Base-by-base conservation (phyloP, 2,888 invertebrate genomes). In the Parnassius glacialis region DNA sequence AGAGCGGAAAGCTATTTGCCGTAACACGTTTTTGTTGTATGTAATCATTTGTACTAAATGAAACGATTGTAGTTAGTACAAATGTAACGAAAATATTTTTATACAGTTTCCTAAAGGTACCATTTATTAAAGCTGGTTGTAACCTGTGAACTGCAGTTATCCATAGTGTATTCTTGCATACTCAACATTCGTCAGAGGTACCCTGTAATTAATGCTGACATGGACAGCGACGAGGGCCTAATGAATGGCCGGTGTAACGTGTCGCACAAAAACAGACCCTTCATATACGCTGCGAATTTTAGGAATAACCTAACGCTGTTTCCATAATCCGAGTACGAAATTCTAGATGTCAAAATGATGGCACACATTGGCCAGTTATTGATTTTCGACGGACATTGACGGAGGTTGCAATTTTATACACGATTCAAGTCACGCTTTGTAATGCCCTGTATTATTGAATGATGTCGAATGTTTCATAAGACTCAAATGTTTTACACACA, bases 341-440 rank as follows among this genome's bases (percentile, higher is more conserved):
- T 80, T 83, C 79, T 83, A 84, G 83, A 88, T 87, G 84, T 83
- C 82, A 84, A 87, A 87, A 87, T 87, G 85, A 90, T 86, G 85
- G 80, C 82, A 80, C 80, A 85, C 83, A 87, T 86, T 85, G 83
- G 80, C 69, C 69, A 70, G 75, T 74, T 86, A 88, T 89, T 84
- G 87, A 87, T 88, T 87, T 85, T 79, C 73, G 68, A 74, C 75
- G 74, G 80, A 77, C 78, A 78, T 70, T 77, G 75, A 78, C 74
- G 76, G 78, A 79, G 70, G 70, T 69, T 68, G 70, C 68, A 70
- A 73, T 74, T 80, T 75, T 78, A 78, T 79, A 77, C 74, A 73
- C 67, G 68, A 61, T 67, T 65, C 62, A 66, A 52, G 57, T 61
- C 58, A 59, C 65, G 66, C 68, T 67, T 67, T 63, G 58, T 57